Conservation (phyloP, 1,140 invertebrate species). For the Trachelipus rathkii region DNA sequence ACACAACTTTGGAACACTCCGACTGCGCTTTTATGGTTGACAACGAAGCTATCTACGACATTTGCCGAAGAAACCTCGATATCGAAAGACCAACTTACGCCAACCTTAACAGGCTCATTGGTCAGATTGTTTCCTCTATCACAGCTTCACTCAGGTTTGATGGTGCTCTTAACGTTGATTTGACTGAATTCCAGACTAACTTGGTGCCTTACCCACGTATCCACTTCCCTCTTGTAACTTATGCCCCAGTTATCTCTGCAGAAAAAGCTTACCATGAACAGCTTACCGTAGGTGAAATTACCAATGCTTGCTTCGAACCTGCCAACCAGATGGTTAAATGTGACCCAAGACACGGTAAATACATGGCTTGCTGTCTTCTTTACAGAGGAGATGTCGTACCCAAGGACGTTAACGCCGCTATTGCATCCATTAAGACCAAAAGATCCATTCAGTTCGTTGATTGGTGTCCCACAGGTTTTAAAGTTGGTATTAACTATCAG, state of each 20-base stretch:
- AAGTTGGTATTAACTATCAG: too few species aligned
- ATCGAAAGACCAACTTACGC: slow-evolving; percentile 78
- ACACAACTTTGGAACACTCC: slow-evolving; percentile 73
- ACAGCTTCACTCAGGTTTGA: slow-evolving; percentile 81
- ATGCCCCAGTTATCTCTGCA: slow-evolving; percentile 75
- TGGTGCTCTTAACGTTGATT: slow-evolving; percentile 80
- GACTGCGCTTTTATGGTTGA: slow-evolving; percentile 80
- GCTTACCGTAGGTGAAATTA: too few species aligned
- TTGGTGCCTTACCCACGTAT: slow-evolving; percentile 79
- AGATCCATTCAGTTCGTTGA: too few species aligned
- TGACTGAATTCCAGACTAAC: slow-evolving; percentile 86
- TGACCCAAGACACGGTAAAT: too few species aligned
- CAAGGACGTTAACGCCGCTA: too few species aligned
- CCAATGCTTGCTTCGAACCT: too few species aligned
- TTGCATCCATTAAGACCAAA: too few species aligned
- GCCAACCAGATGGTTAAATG: too few species aligned
- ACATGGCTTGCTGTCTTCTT: too few species aligned
- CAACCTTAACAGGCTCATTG: slow-evolving; percentile 73
- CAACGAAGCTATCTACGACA: slow-evolving; percentile 87
- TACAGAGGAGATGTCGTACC: too few species aligned
- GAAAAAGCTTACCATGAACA: slow-evolving; percentile 71
- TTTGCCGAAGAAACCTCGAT: slow-evolving; percentile 80
- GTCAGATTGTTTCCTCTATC: slow-evolving; percentile 80
- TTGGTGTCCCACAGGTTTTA: too few species aligned
- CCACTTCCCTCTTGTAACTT: slow-evolving; percentile 76